Percentiles rank a stretch among this genome's conserved stretches.
phyloP scores from a whole-genome alignment of 2,888 invertebrate genomes.

The Drosophila borborema region DNA sequence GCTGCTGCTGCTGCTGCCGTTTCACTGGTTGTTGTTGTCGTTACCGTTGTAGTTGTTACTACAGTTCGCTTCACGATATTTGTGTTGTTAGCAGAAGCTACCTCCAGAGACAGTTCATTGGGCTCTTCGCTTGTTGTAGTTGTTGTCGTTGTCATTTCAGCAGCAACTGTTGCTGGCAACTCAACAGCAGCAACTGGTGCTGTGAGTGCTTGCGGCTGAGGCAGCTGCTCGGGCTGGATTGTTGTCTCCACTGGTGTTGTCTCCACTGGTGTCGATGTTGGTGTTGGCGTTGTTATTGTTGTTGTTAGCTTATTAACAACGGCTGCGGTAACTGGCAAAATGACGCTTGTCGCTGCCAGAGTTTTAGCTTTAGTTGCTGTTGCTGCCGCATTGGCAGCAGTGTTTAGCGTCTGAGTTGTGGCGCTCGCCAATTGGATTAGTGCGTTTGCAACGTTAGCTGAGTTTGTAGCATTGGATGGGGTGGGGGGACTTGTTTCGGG shows the following conservation, averaged over 20 bases:
- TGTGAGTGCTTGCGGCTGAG: slow-evolving; percentile 26
- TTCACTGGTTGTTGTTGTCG: slow-evolving; percentile 75
- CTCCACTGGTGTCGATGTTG: slow-evolving; percentile 13
- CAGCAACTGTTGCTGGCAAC: slow-evolving; percentile 31
- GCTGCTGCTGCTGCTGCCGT: slow-evolving; percentile 35
- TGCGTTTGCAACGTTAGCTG: slow-evolving; percentile 79
- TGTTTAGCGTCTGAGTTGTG: slow-evolving; percentile 77
- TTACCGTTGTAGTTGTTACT: slow-evolving; percentile 79
- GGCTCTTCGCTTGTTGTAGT: slow-evolving; percentile 55
- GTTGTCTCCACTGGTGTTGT: slow-evolving; percentile 30
- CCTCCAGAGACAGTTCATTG: slow-evolving; percentile 60
- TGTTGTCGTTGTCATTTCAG: slow-evolving; percentile 39
- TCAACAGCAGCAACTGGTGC: slow-evolving; percentile 30
- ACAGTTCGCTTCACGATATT: slow-evolving; percentile 73
- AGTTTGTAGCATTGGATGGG: slow-evolving; percentile 44
- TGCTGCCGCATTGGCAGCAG: slow-evolving; percentile 73
- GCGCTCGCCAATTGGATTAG: slow-evolving; percentile 83
- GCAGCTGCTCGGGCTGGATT: slow-evolving; percentile 23
- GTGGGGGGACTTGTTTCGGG: slow-evolving; percentile 55
- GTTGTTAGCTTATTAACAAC: slow-evolving; percentile 63
- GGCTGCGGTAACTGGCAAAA: slow-evolving; percentile 72
- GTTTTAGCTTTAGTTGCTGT: slow-evolving; percentile 68
- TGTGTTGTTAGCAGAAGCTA: slow-evolving; percentile 47
- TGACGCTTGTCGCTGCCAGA: slow-evolving; percentile 66
- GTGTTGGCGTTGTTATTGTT: slow-evolving; percentile 17